Conservation (phyloP, 2,888 invertebrate species). For the Drosophila merina region DNA sequence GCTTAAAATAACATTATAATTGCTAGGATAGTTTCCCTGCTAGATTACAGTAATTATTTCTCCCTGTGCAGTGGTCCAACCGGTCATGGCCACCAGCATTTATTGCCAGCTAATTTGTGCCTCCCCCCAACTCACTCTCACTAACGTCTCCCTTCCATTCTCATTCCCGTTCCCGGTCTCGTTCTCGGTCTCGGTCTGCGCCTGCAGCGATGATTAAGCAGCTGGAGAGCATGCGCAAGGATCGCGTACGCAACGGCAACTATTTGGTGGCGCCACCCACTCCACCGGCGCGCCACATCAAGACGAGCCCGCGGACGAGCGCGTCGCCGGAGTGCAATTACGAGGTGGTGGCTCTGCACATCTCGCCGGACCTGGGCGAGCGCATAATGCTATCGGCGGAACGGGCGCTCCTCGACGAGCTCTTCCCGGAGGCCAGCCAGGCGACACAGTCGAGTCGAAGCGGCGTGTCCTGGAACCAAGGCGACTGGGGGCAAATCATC, state of each 20-base stretch:
- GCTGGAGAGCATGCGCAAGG: slow-evolving; percentile 89
- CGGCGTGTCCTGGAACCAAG: slow-evolving; percentile 92
- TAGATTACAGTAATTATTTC: not conserved
- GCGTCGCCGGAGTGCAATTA: slow-evolving; percentile 85
- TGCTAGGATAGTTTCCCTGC: not conserved
- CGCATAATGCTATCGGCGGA: slow-evolving; percentile 92
- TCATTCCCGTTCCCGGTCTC: not conserved
- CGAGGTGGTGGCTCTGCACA: slow-evolving; percentile 93
- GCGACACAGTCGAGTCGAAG: slow-evolving; percentile 91
- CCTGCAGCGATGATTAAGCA: slow-evolving; percentile 89
- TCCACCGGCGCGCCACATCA: slow-evolving; percentile 81
- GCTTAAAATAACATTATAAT: not conserved
- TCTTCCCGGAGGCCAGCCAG: slow-evolving; percentile 90
- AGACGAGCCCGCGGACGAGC: slow-evolving; percentile 76
- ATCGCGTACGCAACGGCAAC: slow-evolving; percentile 87
- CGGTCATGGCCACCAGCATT: slow-evolving; percentile 17
- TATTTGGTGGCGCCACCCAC: slow-evolving; percentile 84
- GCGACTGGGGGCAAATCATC: slow-evolving; percentile 92
- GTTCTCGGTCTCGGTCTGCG: not conserved
- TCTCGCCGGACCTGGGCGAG: slow-evolving; percentile 90
- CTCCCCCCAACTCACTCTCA: not conserved
- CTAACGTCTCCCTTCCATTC: not conserved
- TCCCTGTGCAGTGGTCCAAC: slow-evolving; percentile 11
- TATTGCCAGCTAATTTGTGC: slow-evolving; percentile 20
- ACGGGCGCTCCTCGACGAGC: slow-evolving; percentile 90